A percentile compares a stretch with the other conserved stretches of the same genome.
These are phyloP conservation scores for Diploptera punctata DNA, from an alignment of 2,888 invertebrate species.

Conservation along the genomic window DNA sequence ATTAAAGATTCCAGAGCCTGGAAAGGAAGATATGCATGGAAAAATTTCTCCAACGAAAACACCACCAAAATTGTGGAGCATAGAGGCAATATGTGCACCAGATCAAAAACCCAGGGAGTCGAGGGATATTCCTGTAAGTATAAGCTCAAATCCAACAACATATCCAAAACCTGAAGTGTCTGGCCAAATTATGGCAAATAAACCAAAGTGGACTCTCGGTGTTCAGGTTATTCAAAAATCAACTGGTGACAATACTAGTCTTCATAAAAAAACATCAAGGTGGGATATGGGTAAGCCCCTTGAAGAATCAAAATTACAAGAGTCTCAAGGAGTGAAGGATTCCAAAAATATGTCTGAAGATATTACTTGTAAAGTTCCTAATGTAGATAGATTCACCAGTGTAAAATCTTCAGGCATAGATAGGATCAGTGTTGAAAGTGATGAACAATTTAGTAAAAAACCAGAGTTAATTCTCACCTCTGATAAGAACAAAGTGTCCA, in stretches of 20 bases:
- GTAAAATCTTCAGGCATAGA: background rate
- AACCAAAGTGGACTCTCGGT: constrained; percentile 52
- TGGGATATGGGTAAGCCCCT: constrained; percentile 57
- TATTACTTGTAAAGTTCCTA: constrained; percentile 14
- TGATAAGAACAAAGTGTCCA: no score
- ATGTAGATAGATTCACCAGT: background rate
- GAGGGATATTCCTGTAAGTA: constrained; percentile 7
- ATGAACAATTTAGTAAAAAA: background rate
- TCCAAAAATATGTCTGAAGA: constrained; percentile 33
- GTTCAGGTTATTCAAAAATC: constrained; percentile 52
- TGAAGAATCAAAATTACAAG: background rate
- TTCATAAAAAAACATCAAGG: constrained; percentile 53
- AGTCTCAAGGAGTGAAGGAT: constrained; percentile 34
- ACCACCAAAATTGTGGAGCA: constrained; percentile 48
- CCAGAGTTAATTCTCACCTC: no score
- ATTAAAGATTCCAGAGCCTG: background rate
- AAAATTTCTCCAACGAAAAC: constrained; percentile 28
- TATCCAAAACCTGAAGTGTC: background rate
- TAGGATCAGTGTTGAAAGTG: background rate
- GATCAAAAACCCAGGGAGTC: constrained; percentile 17
- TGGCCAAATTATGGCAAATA: constrained; percentile 44
- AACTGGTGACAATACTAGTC: constrained; percentile 31
- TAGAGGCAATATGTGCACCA: constrained; percentile 48
- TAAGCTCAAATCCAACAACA: background rate
- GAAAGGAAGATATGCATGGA: background rate